Evolutionary conservation across 2,113 vertebrate species (phyloP).

Genomic region (Dolichotis patagonum): DNA sequence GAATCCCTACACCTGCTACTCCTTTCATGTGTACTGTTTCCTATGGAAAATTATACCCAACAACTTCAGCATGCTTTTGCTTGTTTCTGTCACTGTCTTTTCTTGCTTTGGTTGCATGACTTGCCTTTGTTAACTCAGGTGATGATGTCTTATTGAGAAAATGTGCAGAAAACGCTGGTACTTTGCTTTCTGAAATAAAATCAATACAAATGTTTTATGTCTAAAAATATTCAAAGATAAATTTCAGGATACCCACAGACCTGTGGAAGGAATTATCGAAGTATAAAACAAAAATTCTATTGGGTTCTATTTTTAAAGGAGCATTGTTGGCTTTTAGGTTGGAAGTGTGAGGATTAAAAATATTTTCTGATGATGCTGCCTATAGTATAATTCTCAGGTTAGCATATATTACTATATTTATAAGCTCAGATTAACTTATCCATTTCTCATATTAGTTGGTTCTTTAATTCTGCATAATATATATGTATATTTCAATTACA

Average conservation of each 20-base stretch:
- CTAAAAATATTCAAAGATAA: not conserved
- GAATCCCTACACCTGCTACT: not conserved
- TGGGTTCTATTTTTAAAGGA: not conserved
- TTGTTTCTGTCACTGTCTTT: not conserved
- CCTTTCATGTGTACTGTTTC: not conserved
- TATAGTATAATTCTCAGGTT: not conserved
- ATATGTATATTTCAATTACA: not conserved
- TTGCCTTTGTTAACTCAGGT: not conserved
- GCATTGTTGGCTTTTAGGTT: not conserved
- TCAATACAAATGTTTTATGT: not conserved
- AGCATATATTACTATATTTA: not conserved
- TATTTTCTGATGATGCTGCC: not conserved
- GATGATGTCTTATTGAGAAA: not conserved
- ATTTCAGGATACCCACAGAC: not conserved
- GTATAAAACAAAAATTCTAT: not conserved
- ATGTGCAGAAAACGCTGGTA: not conserved
- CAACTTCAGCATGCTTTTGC: not conserved
- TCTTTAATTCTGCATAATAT: not conserved
- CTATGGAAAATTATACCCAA: not conserved
- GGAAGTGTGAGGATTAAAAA: not conserved
- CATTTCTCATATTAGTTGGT: not conserved
- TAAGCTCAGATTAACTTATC: not conserved
- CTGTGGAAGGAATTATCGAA: not conserved
- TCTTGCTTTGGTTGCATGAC: not conserved
- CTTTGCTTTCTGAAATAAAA: not conserved